Evolutionary conservation across 1,140 invertebrate species (phyloP).

Genomic region (Tetragnatha versicolor): DNA sequence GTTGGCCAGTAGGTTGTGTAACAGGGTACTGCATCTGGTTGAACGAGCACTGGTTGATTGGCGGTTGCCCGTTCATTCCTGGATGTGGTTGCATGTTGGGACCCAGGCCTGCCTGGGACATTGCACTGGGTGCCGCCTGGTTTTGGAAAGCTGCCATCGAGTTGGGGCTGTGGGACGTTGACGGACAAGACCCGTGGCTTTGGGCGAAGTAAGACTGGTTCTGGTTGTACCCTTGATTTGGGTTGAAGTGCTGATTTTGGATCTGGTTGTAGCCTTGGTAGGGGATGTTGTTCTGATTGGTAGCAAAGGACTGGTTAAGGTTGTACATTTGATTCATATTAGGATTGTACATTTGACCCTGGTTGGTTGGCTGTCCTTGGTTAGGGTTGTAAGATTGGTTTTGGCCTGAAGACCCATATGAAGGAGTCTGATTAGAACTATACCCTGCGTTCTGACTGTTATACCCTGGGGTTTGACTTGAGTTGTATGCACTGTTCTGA

Average conservation of each 20-base stretch:
- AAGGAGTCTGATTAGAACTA: not conserved
- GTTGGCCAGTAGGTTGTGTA: not conserved
- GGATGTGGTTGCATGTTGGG: not conserved
- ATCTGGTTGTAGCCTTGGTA: too few relatives aligned
- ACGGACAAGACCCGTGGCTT: not conserved
- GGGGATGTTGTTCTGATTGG: too few relatives aligned
- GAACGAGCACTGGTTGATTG: not conserved
- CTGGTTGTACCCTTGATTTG: too few relatives aligned
- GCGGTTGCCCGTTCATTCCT: too few relatives aligned
- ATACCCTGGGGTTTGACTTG: not conserved
- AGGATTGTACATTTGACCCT: not conserved
- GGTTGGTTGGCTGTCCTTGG: not conserved
- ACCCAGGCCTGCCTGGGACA: not conserved
- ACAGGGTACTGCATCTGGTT: not conserved
- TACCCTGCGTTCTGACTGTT: not conserved
- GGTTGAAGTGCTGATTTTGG: too few relatives aligned
- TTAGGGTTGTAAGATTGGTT: constrained; percentile 4
- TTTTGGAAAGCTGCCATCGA: not conserved
- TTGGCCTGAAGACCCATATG: not conserved
- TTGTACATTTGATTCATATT: not conserved
- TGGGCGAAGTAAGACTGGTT: too few relatives aligned
- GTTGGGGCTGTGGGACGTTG: not conserved
- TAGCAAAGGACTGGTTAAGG: too few relatives aligned
- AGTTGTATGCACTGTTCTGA: not conserved
- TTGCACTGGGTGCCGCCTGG: not conserved